Percentiles rank a stretch among this genome's conserved stretches.
Evolutionary conservation across 2,888 invertebrate genomes (phyloP).

Genomic region (Drosophila colorata): DNA sequence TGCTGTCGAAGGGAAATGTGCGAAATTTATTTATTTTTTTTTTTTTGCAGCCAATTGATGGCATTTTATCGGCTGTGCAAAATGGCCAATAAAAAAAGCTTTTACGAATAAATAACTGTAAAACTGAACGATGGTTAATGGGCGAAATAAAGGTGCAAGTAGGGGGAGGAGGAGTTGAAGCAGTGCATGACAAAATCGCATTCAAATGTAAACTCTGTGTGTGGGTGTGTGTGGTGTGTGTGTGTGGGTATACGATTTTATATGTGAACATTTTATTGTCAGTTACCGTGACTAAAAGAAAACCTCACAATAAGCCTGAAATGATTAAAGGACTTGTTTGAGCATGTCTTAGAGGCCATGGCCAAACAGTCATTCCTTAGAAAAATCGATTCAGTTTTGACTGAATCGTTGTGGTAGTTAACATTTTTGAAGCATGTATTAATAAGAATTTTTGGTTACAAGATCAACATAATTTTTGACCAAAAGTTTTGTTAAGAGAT

Average conservation of each 20-base stretch:
- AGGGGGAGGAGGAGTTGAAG: not conserved
- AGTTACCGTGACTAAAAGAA: constrained; percentile 21
- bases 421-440: too few relatives aligned
- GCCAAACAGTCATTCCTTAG: too few relatives aligned
- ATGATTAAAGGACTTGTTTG: not conserved
- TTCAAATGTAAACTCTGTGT: constrained; percentile 25
- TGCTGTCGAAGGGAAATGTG: constrained; percentile 46
- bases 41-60: constrained; percentile 46
- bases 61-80: constrained; percentile 52
- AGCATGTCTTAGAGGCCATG: too few relatives aligned
- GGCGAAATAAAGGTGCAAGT: not conserved
- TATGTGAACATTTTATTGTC: constrained; percentile 36
- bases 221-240: not conserved
- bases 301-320: too few relatives aligned
- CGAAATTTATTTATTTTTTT: constrained; percentile 47
- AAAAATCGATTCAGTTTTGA: too few relatives aligned
- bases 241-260: constrained; percentile 1
- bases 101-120: constrained; percentile 47
- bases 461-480: too few relatives aligned
- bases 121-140: constrained; percentile 15
- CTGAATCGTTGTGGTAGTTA: too few relatives aligned
- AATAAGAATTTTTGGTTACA: too few relatives aligned
- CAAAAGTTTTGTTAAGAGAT: too few relatives aligned
- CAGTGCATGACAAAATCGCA: constrained; percentile 21
- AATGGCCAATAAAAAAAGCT: constrained; percentile 65